These are phyloP conservation scores for Cyclopterus lumpus DNA, from an alignment of 2,797 vertebrate genomes.

Conservation along the genomic window DNA sequence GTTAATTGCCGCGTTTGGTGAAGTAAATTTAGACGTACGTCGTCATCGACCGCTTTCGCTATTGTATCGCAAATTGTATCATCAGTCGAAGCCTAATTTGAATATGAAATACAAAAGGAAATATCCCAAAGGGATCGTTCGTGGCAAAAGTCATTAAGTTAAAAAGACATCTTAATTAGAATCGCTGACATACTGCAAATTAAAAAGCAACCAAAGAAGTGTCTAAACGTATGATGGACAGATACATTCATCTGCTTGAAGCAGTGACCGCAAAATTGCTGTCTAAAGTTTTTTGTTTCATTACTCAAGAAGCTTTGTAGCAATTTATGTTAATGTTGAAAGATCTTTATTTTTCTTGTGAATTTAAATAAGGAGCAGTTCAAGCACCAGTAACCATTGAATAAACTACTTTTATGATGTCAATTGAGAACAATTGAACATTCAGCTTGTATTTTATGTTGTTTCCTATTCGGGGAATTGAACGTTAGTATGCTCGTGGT, in stretches of 20 bases:
- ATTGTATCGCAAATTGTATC: constrained; percentile 5
- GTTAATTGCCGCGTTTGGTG: not conserved
- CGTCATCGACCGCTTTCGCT: not conserved
- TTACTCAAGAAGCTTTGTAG: not conserved
- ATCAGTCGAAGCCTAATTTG: constrained; percentile 21
- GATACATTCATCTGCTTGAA: constrained; percentile 15
- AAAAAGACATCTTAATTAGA: constrained; percentile 49
- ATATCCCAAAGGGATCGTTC: constrained; percentile 18
- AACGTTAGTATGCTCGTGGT: constrained; percentile 33
- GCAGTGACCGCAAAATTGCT: constrained; percentile 32
- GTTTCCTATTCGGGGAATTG: constrained; percentile 45
- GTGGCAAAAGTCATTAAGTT: constrained; percentile 41
- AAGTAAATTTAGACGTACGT: constrained; percentile 20
- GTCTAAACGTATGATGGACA: constrained; percentile 30
- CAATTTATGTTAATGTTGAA: not conserved
- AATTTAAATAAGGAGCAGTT: constrained; percentile 1
- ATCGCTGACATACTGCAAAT: constrained; percentile 40
- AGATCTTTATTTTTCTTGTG: not conserved
- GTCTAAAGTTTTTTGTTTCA: constrained; percentile 10
- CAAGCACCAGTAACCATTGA: not conserved
- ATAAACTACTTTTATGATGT: constrained; percentile 11
- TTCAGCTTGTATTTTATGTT: constrained; percentile 37
- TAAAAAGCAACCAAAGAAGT: constrained; percentile 43
- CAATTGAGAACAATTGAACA: constrained; percentile 16
- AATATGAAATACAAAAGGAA: constrained; percentile 35